A percentile compares a stretch with the other conserved stretches of the same genome.
Evolutionary conservation across 2,113 vertebrate genomes (phyloP).

Genomic region (Triplophysa tibetana): DNA sequence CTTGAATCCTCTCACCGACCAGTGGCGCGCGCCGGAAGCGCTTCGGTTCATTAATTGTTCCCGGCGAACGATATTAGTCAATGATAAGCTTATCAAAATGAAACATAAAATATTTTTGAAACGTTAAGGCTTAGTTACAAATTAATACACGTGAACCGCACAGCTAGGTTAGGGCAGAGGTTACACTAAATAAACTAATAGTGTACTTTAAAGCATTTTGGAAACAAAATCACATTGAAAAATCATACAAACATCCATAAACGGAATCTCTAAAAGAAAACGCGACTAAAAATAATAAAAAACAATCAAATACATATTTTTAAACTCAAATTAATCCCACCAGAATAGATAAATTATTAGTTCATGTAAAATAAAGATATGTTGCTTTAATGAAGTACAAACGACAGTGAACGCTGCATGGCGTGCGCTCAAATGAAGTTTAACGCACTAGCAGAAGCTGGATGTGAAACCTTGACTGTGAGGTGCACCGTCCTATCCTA

Average conservation of each 20-base stretch:
- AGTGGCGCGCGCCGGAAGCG: neutral
- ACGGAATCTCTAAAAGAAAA: neutral
- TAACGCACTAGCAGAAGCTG: neutral
- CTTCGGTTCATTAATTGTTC: neutral
- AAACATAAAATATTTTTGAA: no score
- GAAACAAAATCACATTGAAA: no score
- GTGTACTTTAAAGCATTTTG: no score
- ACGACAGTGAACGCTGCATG: neutral
- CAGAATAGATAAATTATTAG: no score
- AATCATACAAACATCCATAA: no score
- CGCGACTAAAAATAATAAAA: neutral
- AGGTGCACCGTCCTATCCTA: constrained; percentile 63
- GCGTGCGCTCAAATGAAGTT: neutral
- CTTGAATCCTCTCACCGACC: neutral
- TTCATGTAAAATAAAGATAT: no score
- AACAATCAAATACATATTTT: neutral
- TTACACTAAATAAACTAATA: no score
- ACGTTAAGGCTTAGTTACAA: no score
- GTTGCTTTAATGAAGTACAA: neutral
- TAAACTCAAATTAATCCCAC: neutral
- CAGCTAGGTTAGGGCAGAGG: no score
- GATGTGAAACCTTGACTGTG: constrained; percentile 21
- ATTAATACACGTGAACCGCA: no score
- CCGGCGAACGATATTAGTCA: neutral
- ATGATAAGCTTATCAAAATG: no score